Conservation (phyloP, 2,113 vertebrate genomes). For the Pycnonotus jocosus region DNA sequence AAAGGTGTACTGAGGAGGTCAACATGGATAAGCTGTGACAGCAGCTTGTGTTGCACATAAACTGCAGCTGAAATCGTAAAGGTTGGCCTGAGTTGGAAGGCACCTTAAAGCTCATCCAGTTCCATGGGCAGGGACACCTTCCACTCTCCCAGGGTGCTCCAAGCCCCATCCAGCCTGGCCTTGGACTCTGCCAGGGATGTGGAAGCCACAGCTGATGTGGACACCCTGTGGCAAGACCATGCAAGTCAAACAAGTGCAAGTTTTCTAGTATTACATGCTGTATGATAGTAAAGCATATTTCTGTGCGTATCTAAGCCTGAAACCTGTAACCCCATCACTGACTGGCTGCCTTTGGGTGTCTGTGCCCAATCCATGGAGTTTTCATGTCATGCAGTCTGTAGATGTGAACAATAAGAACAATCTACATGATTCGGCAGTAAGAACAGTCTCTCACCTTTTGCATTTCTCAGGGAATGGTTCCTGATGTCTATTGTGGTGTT, state of each 20-base stretch:
- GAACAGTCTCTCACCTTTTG: neutral
- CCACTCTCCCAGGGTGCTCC: neutral
- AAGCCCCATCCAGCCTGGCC: neutral
- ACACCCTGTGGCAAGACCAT: neutral
- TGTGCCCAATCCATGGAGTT: accelerated
- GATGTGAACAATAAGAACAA: neutral
- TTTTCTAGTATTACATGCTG: accelerated
- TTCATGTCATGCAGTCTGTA: accelerated
- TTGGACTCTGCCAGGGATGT: neutral
- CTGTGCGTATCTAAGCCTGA: neutral
- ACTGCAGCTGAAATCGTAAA: neutral
- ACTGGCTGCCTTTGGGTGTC: neutral
- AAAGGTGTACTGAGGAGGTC: accelerated
- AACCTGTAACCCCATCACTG: neutral
- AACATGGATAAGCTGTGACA: accelerated
- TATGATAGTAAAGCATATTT: neutral
- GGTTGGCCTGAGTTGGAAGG: neutral
- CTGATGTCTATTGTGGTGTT: neutral
- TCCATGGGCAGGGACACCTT: neutral
- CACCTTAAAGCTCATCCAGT: neutral
- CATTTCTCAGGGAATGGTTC: neutral
- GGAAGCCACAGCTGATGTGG: neutral
- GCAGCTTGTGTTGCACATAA: neutral
- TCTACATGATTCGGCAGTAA: neutral
- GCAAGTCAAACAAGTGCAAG: neutral